Evolutionary conservation across 2,888 invertebrate genomes (phyloP).

Genomic region (Parasteatoda lunata): DNA sequence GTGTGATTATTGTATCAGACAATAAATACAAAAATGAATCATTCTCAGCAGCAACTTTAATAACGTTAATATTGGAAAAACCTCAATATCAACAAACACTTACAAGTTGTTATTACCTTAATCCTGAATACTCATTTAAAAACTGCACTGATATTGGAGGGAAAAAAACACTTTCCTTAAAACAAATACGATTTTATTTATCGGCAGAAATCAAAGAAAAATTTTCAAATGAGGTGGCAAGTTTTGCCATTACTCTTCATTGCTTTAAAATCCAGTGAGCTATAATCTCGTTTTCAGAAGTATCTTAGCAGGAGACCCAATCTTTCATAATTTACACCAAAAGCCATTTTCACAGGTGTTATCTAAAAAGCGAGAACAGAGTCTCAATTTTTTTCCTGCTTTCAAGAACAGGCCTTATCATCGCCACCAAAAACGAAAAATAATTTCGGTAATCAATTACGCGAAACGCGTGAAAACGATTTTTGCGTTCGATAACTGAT

Average conservation of each 20-base stretch:
- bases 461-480: not conserved
- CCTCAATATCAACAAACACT: not conserved
- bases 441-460: constrained; percentile 68
- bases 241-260: constrained; percentile 48
- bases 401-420: constrained; percentile 40
- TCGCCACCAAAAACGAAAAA: constrained; percentile 47
- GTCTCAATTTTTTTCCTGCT: constrained; percentile 14
- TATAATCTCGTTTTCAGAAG: not conserved
- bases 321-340: constrained; percentile 51
- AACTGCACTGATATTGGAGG: not conserved
- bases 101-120: not conserved
- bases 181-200: constrained; percentile 47
- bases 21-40: no score
- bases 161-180: constrained; percentile 19
- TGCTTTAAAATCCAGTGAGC: not conserved
- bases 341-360: constrained; percentile 63
- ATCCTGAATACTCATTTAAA: not conserved
- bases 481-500: constrained; percentile 61
- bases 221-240: constrained; percentile 16
- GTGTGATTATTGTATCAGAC: no score
- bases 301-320: not conserved
- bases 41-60: not conserved
- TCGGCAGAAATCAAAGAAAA: constrained; percentile 20
- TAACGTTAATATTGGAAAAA: not conserved
- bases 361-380: constrained; percentile 56